phyloP scores from a whole-genome alignment of 2,888 invertebrate species.

The Autographa pulchrina region DNA sequence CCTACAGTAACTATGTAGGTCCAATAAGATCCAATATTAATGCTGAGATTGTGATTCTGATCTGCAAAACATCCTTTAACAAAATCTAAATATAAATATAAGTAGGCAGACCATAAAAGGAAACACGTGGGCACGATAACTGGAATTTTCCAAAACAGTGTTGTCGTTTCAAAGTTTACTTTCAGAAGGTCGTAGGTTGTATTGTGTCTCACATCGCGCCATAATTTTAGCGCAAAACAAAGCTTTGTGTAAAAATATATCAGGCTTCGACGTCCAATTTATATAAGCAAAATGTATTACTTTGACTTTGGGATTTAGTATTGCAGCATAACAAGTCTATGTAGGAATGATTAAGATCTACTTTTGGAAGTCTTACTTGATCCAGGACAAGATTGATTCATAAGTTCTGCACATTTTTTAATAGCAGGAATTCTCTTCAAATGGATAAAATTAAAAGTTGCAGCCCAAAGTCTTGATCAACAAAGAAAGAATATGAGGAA shows the following conservation, averaged over 20 bases:
- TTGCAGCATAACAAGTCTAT: neutral
- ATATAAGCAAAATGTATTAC: neutral
- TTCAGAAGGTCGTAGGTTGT: slow-evolving; percentile 52
- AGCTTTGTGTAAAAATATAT: slow-evolving; percentile 16
- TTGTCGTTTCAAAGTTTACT: slow-evolving; percentile 37
- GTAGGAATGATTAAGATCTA: neutral
- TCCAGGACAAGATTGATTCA: too few species aligned
- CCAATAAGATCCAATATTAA: slow-evolving; percentile 7
- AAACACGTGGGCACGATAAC: slow-evolving; percentile 51
- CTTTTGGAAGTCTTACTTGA: neutral
- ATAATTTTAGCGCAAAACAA: slow-evolving; percentile 37
- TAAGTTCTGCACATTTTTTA: too few species aligned
- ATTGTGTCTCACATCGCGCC: slow-evolving; percentile 28
- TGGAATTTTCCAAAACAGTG: slow-evolving; percentile 56
- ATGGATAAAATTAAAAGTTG: too few species aligned
- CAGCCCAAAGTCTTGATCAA: too few species aligned
- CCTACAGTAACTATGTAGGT: neutral
- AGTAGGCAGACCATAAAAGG: slow-evolving; percentile 42
- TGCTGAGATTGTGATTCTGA: slow-evolving; percentile 4
- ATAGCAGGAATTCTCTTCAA: too few species aligned
- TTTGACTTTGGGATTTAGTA: neutral
- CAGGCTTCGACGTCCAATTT: neutral
- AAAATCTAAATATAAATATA: slow-evolving; percentile 41
- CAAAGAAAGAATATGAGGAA: too few species aligned
- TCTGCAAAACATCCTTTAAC: slow-evolving; percentile 16